A percentile compares a stretch with the other conserved stretches of the same genome.
Conservation (phyloP, 2,888 invertebrate genomes). For the Macrostomum cliftonense region DNA sequence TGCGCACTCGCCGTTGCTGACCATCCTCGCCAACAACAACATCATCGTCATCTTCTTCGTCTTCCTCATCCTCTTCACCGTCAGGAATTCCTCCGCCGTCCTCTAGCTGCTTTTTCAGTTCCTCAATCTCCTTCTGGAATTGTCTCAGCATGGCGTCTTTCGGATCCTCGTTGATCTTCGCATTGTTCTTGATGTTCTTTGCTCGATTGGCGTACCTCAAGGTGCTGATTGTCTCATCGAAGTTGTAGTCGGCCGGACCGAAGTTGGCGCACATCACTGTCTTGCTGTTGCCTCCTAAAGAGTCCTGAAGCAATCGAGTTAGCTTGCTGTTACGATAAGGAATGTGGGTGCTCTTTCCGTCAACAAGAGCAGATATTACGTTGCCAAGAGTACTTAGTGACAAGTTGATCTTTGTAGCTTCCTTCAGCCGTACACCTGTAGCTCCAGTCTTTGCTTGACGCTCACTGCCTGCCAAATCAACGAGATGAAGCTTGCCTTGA, state of each 20-base stretch:
- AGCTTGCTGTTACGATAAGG: conserved; percentile 94
- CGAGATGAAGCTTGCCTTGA: conserved; percentile 88
- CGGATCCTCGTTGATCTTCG: conserved; percentile 86
- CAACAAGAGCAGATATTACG: conserved; percentile 90
- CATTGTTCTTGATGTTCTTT: conserved; percentile 86
- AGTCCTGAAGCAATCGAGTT: conserved; percentile 68
- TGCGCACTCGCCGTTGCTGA: conserved; percentile 19
- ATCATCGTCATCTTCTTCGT: conserved; percentile 12
- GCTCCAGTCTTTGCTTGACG: conserved; percentile 90
- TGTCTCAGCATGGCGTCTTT: conserved; percentile 82
- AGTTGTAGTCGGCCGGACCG: conserved; percentile 86
- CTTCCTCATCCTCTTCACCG: conserved; percentile 7
- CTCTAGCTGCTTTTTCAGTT: conserved; percentile 63
- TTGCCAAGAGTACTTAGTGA: conserved; percentile 89
- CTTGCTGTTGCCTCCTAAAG: conserved; percentile 68
- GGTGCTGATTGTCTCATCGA: conserved; percentile 88
- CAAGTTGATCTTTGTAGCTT: conserved; percentile 91
- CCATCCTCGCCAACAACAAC: conserved; percentile 6
- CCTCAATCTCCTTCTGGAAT: conserved; percentile 88
- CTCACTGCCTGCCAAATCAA: conserved; percentile 92
- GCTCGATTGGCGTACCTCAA: conserved; percentile 87
- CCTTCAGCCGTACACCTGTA: conserved; percentile 70
- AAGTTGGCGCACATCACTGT: conserved; percentile 61
- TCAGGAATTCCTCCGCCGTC: conserved; percentile 41
- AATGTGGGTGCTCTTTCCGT: conserved; percentile 86